Percentiles rank a stretch among this genome's conserved stretches.
Conservation (phyloP, 2,797 vertebrate species). For the Morus bassanus region DNA sequence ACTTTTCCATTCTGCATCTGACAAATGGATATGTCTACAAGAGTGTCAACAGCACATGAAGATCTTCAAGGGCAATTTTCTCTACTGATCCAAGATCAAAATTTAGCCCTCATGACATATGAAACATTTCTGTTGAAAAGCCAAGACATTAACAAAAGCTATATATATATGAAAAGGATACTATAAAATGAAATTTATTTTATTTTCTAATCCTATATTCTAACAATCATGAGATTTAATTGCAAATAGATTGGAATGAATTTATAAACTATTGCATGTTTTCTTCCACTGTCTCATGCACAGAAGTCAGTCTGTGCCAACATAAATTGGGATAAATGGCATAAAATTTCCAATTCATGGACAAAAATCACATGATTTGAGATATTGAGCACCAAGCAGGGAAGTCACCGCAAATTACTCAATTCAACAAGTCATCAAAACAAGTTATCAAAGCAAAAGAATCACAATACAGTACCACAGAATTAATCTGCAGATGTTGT, state of each 20-base stretch:
- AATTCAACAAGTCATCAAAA: background rate
- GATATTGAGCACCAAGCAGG: background rate
- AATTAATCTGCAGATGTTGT: background rate
- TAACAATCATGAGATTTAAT: background rate
- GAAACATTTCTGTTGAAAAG: background rate
- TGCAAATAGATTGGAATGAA: background rate
- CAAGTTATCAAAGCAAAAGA: background rate
- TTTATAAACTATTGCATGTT: background rate
- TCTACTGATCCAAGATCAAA: background rate
- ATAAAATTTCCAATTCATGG: background rate
- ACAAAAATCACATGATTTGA: background rate
- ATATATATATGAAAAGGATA: background rate
- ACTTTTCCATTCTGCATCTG: background rate
- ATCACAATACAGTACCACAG: background rate
- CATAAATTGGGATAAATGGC: background rate
- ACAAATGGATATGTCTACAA: background rate
- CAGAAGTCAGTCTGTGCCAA: background rate
- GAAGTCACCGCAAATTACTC: background rate
- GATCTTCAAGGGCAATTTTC: background rate
- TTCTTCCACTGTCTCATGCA: background rate
- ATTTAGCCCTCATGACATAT: background rate
- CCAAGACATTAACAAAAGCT: background rate
- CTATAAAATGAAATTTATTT: background rate
- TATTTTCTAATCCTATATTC: background rate
- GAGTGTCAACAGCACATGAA: background rate